These are phyloP conservation scores for Rhopalosiphum maidis DNA, from an alignment of 1,140 invertebrate species.

Conservation along the genomic window DNA sequence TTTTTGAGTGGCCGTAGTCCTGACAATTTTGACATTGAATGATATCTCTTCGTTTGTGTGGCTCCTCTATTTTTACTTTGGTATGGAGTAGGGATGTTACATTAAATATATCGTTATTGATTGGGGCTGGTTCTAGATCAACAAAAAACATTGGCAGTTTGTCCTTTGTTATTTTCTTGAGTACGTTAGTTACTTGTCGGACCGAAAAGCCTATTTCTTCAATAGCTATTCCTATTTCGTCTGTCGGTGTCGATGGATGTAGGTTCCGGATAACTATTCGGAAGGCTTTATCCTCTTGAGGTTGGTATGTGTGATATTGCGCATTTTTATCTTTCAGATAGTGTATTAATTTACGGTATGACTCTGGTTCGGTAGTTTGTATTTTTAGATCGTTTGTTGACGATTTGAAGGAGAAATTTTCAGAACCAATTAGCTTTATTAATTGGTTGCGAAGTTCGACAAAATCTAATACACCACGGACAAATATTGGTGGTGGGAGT, in stretches of 20 bases:
- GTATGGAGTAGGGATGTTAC: constrained; percentile 11
- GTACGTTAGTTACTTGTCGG: not conserved
- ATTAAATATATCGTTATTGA: constrained; percentile 60
- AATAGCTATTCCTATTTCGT: not conserved
- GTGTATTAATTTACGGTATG: not conserved
- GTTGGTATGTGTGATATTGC: constrained; percentile 61
- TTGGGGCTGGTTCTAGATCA: constrained; percentile 53
- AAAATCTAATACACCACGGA: not conserved
- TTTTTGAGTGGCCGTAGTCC: constrained; percentile 62
- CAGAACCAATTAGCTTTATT: not conserved
- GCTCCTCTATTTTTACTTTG: constrained; percentile 56
- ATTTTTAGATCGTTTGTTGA: constrained; percentile 19
- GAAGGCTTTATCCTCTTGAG: constrained; percentile 62
- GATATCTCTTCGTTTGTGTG: constrained; percentile 55
- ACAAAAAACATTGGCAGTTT: constrained; percentile 54
- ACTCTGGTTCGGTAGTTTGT: not conserved
- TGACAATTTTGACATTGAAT: constrained; percentile 60
- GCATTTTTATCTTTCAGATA: not conserved
- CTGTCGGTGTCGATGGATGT: constrained; percentile 60
- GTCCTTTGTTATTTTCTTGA: constrained; percentile 10
- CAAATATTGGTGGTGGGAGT: not conserved
- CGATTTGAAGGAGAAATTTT: not conserved
- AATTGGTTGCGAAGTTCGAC: not conserved
- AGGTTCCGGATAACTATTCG: constrained; percentile 61
- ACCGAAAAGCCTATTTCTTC: not conserved